These are phyloP conservation scores for Sapajus apella DNA, from an alignment of 2,113 vertebrate species.

Conservation along the genomic window DNA sequence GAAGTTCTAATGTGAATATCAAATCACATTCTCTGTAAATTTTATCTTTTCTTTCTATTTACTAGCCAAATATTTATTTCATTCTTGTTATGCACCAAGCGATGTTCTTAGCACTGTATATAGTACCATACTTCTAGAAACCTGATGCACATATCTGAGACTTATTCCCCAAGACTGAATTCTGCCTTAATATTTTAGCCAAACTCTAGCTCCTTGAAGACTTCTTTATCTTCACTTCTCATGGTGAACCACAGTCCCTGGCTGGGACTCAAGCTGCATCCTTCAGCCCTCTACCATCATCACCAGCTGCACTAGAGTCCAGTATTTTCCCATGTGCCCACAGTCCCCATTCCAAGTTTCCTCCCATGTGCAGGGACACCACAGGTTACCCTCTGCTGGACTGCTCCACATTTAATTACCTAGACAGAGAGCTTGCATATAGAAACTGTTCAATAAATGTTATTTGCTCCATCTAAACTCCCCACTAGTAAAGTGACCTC, in stretches of 20 bases:
- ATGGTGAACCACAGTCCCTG: background rate
- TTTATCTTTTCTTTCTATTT: background rate
- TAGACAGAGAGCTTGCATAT: background rate
- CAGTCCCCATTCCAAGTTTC: background rate
- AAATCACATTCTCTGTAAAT: background rate
- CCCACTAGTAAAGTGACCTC: background rate
- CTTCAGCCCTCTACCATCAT: background rate
- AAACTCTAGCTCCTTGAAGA: background rate
- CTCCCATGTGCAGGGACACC: background rate
- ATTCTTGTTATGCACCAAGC: background rate
- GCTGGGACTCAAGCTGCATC: accelerated
- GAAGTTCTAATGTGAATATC: background rate
- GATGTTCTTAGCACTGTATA: background rate
- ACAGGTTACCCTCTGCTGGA: background rate
- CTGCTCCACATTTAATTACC: background rate
- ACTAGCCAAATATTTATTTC: background rate
- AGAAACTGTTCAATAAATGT: background rate
- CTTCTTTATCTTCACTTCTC: background rate
- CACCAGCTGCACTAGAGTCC: background rate
- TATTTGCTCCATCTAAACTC: background rate
- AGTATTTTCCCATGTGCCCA: background rate
- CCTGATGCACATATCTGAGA: background rate
- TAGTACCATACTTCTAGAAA: background rate
- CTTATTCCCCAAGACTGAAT: background rate
- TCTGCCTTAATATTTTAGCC: background rate